Conservation (phyloP, 2,797 vertebrate genomes). For the Bryconaethiops microstoma region DNA sequence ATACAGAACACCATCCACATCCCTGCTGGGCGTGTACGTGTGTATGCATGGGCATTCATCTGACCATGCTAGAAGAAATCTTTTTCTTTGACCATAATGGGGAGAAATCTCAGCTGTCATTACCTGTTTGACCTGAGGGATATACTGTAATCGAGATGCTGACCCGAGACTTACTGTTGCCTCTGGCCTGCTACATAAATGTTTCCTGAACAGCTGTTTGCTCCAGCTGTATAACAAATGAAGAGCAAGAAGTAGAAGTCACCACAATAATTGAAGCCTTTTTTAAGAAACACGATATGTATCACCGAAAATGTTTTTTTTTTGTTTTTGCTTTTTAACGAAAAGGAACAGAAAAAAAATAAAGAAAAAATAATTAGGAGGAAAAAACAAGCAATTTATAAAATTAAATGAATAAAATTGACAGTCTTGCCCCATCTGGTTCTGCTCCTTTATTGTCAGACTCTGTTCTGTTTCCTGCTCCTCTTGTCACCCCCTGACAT, state of each 20-base stretch:
- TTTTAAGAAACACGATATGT: too few species aligned
- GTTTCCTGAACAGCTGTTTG: neutral
- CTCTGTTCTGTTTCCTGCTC: too few species aligned
- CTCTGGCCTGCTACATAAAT: neutral
- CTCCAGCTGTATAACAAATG: neutral
- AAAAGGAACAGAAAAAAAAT: too few species aligned
- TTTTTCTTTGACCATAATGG: neutral
- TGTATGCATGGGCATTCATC: neutral
- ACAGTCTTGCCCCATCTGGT: too few species aligned
- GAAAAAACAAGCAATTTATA: too few species aligned
- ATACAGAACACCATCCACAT: neutral
- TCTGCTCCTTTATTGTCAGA: too few species aligned
- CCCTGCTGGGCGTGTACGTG: neutral
- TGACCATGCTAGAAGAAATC: neutral
- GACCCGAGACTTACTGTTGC: constrained; percentile 3
- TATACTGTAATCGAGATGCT: neutral
- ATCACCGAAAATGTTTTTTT: too few species aligned
- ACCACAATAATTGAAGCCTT: too few species aligned
- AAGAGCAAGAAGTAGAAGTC: neutral
- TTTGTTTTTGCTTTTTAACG: too few species aligned
- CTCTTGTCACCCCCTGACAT: too few species aligned
- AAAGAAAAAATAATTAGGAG: too few species aligned
- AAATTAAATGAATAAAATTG: too few species aligned
- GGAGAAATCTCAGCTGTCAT: neutral
- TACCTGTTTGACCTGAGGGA: constrained; percentile 20